Conservation (phyloP, 2,888 invertebrate genomes). For the Marronus borbonicus region DNA sequence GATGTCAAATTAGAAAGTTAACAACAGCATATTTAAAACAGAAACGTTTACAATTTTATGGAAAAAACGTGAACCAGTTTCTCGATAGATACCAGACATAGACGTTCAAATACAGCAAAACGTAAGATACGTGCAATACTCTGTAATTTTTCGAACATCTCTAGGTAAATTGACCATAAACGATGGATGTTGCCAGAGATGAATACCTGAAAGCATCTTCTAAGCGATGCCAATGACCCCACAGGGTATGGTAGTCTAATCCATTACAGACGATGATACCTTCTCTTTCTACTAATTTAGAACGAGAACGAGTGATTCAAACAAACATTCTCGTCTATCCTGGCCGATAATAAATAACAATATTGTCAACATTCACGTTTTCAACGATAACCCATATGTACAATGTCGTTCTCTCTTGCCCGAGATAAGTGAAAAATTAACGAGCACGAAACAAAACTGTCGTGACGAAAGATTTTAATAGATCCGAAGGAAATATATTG, state of each 20-base stretch:
- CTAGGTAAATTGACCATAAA: constrained; percentile 8
- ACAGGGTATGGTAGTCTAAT: constrained; percentile 10
- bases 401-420: constrained; percentile 4
- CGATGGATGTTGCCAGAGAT: background rate
- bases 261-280: constrained; percentile 11
- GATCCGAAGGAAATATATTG: constrained; percentile 13
- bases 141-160: background rate
- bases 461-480: constrained; percentile 35
- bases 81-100: too few species aligned
- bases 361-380: constrained; percentile 24
- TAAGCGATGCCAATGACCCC: constrained; percentile 19
- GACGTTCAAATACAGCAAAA: too few species aligned
- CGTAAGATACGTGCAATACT: too few species aligned
- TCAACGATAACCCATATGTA: constrained; percentile 25
- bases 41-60: too few species aligned
- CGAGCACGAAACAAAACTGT: constrained; percentile 26
- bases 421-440: constrained; percentile 13
- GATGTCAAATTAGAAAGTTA: too few species aligned
- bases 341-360: constrained; percentile 6
- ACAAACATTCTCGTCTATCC: constrained; percentile 4
- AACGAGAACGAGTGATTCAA: constrained; percentile 7
- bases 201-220: constrained; percentile 10
- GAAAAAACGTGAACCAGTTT: too few species aligned
- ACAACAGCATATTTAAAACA: too few species aligned
- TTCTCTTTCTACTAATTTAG: constrained; percentile 26